These are phyloP conservation scores for Melanargia galathea DNA, from an alignment of 2,888 invertebrate species.

Conservation along the genomic window DNA sequence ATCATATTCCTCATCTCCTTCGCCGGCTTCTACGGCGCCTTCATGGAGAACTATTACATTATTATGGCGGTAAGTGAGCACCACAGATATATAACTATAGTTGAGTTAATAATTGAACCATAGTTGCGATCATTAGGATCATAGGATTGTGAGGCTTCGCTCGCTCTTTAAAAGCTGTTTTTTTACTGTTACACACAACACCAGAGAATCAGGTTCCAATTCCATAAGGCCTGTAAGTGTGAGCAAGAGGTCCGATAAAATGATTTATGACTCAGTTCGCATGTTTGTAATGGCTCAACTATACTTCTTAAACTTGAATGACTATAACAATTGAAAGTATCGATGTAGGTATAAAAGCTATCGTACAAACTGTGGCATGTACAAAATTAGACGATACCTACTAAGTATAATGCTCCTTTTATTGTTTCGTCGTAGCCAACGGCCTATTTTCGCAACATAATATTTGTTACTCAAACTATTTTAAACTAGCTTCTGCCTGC, in stretches of 20 bases:
- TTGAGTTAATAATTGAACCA: too few species aligned
- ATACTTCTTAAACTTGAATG: not conserved
- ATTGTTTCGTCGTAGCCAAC: slow-evolving; percentile 33
- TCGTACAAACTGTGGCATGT: slow-evolving; percentile 16
- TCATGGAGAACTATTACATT: slow-evolving; percentile 91
- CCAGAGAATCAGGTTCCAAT: too few species aligned
- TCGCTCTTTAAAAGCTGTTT: too few species aligned
- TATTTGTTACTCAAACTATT: slow-evolving; percentile 28
- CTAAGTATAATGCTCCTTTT: too few species aligned
- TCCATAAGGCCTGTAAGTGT: too few species aligned
- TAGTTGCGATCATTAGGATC: too few species aligned
- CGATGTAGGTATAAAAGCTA: not conserved
- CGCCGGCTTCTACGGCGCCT: slow-evolving; percentile 94
- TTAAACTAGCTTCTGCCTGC: too few species aligned
- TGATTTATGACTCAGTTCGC: too few species aligned
- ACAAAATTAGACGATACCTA: slow-evolving; percentile 32
- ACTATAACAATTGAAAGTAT: not conserved
- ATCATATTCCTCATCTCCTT: slow-evolving; percentile 90
- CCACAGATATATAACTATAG: not conserved
- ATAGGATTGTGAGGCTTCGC: too few species aligned
- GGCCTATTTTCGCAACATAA: slow-evolving; percentile 40
- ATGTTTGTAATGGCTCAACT: too few species aligned
- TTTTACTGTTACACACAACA: too few species aligned
- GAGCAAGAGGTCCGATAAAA: too few species aligned
- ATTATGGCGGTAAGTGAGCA: slow-evolving; percentile 85